phyloP scores from a whole-genome alignment of 2,113 vertebrate genomes.

The Cricetomys ansorgei region DNA sequence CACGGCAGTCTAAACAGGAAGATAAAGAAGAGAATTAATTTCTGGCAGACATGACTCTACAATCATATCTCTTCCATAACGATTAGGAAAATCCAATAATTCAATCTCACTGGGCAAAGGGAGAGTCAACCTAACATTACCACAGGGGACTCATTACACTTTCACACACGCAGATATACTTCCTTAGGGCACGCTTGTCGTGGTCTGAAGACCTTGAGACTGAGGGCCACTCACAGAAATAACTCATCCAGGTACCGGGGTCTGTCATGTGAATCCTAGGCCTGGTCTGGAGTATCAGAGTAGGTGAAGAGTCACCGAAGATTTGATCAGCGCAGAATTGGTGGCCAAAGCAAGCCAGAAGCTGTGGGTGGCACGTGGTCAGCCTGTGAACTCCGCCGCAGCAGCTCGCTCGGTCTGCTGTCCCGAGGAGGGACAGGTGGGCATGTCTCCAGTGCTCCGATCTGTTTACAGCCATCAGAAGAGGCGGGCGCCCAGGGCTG shows the following conservation, averaged over 20 bases:
- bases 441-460: too few relatives aligned
- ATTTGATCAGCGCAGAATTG: not conserved
- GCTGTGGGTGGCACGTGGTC: too few relatives aligned
- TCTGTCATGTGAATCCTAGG: not conserved
- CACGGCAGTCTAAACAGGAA: not conserved
- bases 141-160: not conserved
- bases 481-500: not conserved
- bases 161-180: not conserved
- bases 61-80: conserved; percentile 23
- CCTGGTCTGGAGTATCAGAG: not conserved
- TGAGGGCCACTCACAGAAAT: not conserved
- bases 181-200: not conserved
- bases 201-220: not conserved
- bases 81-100: not conserved
- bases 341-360: not conserved
- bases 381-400: not conserved
- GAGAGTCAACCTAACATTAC: not conserved
- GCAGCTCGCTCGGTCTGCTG: not conserved
- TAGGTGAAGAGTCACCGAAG: not conserved
- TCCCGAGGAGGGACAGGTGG: not conserved
- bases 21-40: not conserved
- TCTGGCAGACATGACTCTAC: not conserved
- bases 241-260: not conserved
- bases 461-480: not conserved
- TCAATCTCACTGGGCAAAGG: not conserved